Base-by-base conservation (phyloP, 2,888 invertebrate species). In the Erannis defoliaria region DNA sequence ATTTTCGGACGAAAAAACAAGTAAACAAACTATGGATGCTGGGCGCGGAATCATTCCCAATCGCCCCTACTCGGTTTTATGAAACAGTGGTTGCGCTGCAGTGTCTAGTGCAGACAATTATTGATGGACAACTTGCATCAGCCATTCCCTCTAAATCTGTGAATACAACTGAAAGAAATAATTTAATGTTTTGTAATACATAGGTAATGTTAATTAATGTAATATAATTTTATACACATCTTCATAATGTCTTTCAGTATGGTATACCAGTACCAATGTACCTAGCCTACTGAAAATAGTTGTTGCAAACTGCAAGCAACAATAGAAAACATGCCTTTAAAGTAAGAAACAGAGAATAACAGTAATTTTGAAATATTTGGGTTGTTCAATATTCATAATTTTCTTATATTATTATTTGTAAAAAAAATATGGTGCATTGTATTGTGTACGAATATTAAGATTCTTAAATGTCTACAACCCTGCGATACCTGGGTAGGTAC, bases 401-500 rank as follows among this genome's bases (percentile, higher is more conserved):
- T n/a, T n/a, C 14, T 40, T 12, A 43, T 55, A 19, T 21, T 55
- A 35, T 45, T 14, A 40, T 29, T 37, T 8, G 9, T 16, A 35
- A 12, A 19, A 38, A 49, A 9, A 45, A n/a, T 58, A 57, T 53
- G 66, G 66, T 68, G 68, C 64, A 64, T 66, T 6, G 26, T 6
- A 2, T 8, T 8, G 26, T 26, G 26, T 26, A 26, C 26, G 4
- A 26, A 26, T 26, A 26, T n/a, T n/a, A n/a, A n/a, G n/a, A n/a
- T n/a, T n/a, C n/a, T n/a, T n/a, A n/a, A n/a, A n/a, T n/a, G n/a
- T n/a, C n/a, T n/a, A n/a, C n/a, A n/a, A n/a, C n/a, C n/a, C n/a
- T n/a, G n/a, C n/a, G n/a, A n/a, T n/a, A n/a, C n/a, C n/a, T n/a
- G n/a, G n/a, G n/a, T n/a, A n/a, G n/a, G n/a, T n/a, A n/a, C n/a